phyloP scores from a whole-genome alignment of 2,113 vertebrate species.

The Melanerpes formicivorus region DNA sequence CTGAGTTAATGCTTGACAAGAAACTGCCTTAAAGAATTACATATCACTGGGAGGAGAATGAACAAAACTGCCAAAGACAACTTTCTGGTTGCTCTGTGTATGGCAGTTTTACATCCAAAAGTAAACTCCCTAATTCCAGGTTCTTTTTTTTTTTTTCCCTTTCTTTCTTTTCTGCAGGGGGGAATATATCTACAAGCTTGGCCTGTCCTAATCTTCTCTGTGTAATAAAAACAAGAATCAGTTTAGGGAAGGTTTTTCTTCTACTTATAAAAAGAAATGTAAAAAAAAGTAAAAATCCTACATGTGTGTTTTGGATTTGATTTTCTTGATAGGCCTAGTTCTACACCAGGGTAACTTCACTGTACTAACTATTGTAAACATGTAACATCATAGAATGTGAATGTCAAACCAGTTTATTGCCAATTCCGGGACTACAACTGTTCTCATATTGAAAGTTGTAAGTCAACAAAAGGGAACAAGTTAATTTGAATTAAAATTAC shows the following conservation, averaged over 20 bases:
- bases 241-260: not conserved
- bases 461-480: not conserved
- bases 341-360: not conserved
- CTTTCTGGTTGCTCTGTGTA: not conserved
- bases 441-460: not conserved
- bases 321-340: not conserved
- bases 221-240: not conserved
- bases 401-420: not conserved
- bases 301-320: not conserved
- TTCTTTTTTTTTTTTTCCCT: accelerated
- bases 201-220: not conserved
- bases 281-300: not conserved
- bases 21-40: conserved; percentile 4
- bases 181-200: not conserved
- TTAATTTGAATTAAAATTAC: conserved; percentile 35
- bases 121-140: conserved; percentile 6
- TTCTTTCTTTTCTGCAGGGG: not conserved
- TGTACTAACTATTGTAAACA: not conserved
- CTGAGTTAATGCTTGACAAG: not conserved
- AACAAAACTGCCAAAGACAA: conserved; percentile 39
- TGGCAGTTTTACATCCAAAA: not conserved
- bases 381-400: not conserved
- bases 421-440: not conserved
- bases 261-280: not conserved
- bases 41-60: not conserved